Evolutionary conservation across 2,888 invertebrate species (phyloP), one percentile per base, ranked within the genome.

Genomic region (Platerodrilus igneus): DNA sequence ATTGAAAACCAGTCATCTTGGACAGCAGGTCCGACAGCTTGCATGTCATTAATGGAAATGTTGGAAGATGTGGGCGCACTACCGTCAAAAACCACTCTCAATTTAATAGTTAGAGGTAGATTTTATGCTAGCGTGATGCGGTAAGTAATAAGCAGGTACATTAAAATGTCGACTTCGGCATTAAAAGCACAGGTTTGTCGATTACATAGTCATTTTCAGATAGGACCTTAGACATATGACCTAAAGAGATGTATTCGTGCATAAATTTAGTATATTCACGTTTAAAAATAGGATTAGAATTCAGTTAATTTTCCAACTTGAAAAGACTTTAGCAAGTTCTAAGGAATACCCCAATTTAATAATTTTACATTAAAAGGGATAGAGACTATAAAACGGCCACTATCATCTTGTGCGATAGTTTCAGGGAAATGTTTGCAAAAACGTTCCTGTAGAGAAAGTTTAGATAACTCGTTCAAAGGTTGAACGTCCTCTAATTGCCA

Each of bases 1-100:
- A 55, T 35, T 1, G 44, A 27, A 19, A 51, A 34, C 1, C 57
- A 23, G 22, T 53, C 47, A 4, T 37, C 22, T 29, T 48, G 45
- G 2, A 43, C 30, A n/a, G 29, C 30, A n/a, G 42, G 41, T 4
- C 41, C 41, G 10, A 36, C 36, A 18, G 39, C 3, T 11, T 44
- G 26, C 8, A 25, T 11, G 19, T 51, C 45, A 29, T 53, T 51
- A 6, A 53, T 31, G 2, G 48, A 47, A 1, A 42, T 5, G 8
- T 42, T 41, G 0, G 45, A 14, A 11, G n/a, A 9, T 2, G 36
- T 18, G 9, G 17, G 15, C 4, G 20, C 23, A 16, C 27, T 25
- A 9, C 37, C 45, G 19, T 48, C 35, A 17, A 48, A 45, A 5
- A 47, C 44, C n/a, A 41, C 43, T 11, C 41, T 20, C 3, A 44